phyloP scores from a whole-genome alignment of 2,797 vertebrate genomes.

The Falco peregrinus region DNA sequence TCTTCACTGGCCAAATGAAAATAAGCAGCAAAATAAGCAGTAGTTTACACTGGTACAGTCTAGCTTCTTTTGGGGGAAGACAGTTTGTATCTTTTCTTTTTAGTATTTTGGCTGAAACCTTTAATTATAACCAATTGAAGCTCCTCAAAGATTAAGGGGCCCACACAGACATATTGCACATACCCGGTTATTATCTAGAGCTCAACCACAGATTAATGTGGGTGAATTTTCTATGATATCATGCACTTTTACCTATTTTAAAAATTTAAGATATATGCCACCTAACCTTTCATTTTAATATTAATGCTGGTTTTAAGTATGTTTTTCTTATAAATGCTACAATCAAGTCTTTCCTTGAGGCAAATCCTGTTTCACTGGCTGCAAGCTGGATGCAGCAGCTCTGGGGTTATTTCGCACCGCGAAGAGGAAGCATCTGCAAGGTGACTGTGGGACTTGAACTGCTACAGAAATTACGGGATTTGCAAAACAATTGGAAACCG shows the following conservation, averaged over 20 bases:
- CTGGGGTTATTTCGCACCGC: neutral
- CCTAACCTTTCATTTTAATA: slow-evolving; percentile 53
- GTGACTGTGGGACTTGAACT: neutral
- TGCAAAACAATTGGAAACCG: neutral
- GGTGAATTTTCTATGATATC: slow-evolving; percentile 50
- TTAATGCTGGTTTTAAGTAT: neutral
- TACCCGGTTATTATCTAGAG: slow-evolving; percentile 53
- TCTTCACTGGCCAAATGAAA: neutral
- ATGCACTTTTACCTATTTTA: slow-evolving; percentile 30
- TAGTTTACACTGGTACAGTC: neutral
- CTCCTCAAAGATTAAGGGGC: slow-evolving; percentile 52
- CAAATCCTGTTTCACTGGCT: neutral
- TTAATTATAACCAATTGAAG: slow-evolving; percentile 63
- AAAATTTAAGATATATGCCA: slow-evolving; percentile 35
- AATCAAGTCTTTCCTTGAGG: neutral
- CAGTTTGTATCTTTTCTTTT: slow-evolving; percentile 48
- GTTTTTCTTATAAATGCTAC: neutral
- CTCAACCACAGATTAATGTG: slow-evolving; percentile 47
- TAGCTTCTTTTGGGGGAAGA: slow-evolving; percentile 15
- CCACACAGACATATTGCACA: slow-evolving; percentile 27
- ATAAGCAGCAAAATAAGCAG: neutral
- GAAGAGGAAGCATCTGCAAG: neutral
- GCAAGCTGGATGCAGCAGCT: neutral
- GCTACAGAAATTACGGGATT: neutral
- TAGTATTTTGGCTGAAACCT: slow-evolving; percentile 53